Conservation (phyloP, 1,140 invertebrate genomes). For the Lepidurus packardi region DNA sequence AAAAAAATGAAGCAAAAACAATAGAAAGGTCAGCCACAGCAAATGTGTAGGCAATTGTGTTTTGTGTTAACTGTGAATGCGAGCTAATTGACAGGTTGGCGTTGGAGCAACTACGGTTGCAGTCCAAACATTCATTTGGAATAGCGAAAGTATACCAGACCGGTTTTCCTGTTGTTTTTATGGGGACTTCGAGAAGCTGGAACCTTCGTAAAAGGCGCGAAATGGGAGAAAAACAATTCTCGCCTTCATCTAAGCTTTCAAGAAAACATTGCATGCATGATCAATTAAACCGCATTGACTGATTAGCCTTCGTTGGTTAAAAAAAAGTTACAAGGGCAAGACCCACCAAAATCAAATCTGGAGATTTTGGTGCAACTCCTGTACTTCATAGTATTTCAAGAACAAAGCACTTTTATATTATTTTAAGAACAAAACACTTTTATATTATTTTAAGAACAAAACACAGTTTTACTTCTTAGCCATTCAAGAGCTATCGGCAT, state of each 20-base stretch:
- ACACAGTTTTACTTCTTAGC: too few relatives aligned
- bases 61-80: background rate
- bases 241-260: background rate
- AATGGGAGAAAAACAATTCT: conserved; percentile 15
- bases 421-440: too few relatives aligned
- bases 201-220: background rate
- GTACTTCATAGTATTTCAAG: too few relatives aligned
- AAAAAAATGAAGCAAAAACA: too few relatives aligned
- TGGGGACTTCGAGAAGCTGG: background rate
- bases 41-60: background rate
- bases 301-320: background rate
- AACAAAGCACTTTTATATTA: too few relatives aligned
- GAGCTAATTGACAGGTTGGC: conserved; percentile 4
- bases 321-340: background rate
- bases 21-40: too few relatives aligned
- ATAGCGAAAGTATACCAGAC: background rate
- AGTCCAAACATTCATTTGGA: background rate
- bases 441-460: too few relatives aligned
- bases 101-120: background rate
- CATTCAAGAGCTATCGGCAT: too few relatives aligned
- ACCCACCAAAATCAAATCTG: too few relatives aligned
- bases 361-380: too few relatives aligned
- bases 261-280: background rate
- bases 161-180: background rate
- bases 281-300: background rate